A percentile compares a stretch with the other conserved stretches of the same genome.
Evolutionary conservation across 2,888 invertebrate genomes (phyloP).

Genomic region (Coecobrya sp.): DNA sequence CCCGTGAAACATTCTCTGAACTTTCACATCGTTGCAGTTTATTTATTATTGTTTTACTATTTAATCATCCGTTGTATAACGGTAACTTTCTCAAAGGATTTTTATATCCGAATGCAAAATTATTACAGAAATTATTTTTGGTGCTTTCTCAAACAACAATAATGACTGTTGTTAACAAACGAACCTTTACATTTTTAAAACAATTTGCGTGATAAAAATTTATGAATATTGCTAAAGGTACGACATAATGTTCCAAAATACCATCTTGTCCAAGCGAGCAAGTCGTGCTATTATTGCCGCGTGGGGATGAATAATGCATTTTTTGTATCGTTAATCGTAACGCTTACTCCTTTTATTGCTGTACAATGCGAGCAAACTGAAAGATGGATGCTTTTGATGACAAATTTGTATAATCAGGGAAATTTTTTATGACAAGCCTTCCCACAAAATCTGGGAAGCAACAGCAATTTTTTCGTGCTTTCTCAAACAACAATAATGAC

Average conservation of each 20-base stretch:
- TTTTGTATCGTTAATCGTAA: not conserved
- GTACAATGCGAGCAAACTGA: not conserved
- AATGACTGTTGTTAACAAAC: not conserved
- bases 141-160: no score
- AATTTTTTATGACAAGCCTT: not conserved
- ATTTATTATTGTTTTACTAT: no score
- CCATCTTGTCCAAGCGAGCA: no score
- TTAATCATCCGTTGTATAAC: no score
- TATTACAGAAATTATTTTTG: no score
- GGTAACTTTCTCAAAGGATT: no score
- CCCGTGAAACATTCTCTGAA: not conserved
- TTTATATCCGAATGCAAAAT: no score
- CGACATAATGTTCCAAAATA: not conserved
- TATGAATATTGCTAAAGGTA: not conserved
- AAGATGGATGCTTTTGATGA: slow-evolving; percentile 12
- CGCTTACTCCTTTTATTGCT: not conserved
- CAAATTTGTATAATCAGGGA: not conserved
- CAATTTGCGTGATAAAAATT: slow-evolving; percentile 4
- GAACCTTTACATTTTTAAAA: not conserved
- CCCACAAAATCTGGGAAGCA: slow-evolving; percentile 14
- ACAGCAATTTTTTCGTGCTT: no score
- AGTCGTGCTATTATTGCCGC: not conserved
- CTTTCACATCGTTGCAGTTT: not conserved
- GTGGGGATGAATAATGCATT: not conserved
- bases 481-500: not conserved